These are phyloP conservation scores for Pediacus dermestoides DNA, from an alignment of 2,888 invertebrate species.

Conservation along the genomic window DNA sequence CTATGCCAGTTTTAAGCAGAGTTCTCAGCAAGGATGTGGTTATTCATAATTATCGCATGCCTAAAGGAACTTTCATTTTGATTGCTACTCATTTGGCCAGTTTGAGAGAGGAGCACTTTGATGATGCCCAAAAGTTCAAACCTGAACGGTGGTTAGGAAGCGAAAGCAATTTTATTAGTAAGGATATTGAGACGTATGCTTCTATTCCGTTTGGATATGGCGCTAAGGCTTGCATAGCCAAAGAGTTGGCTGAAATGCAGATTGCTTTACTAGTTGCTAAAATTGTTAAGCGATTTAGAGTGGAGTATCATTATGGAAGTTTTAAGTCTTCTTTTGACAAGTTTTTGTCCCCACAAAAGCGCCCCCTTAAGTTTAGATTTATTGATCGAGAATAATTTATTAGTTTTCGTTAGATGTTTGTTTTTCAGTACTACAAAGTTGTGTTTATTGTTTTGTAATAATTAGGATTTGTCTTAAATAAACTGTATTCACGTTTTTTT, in stretches of 20 bases:
- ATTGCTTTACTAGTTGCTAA: slow-evolving; percentile 57
- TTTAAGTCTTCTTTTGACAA: slow-evolving; percentile 57
- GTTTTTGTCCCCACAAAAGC: slow-evolving; percentile 58
- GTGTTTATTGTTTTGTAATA: too few relatives aligned
- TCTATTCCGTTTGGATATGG: slow-evolving; percentile 65
- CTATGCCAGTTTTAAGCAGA: slow-evolving; percentile 62
- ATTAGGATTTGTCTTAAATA: too few relatives aligned
- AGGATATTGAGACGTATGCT: slow-evolving; percentile 54
- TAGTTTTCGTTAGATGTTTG: slow-evolving; percentile 8
- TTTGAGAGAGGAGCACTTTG: slow-evolving; percentile 61
- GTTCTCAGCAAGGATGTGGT: slow-evolving; percentile 58
- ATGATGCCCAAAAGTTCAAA: slow-evolving; percentile 58
- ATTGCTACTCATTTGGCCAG: slow-evolving; percentile 63
- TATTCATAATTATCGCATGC: slow-evolving; percentile 59
- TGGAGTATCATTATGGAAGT: slow-evolving; percentile 67
- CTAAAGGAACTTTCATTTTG: slow-evolving; percentile 57
- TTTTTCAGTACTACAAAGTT: too few relatives aligned
- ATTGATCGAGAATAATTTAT: slow-evolving; percentile 51
- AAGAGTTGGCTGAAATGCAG: slow-evolving; percentile 60
- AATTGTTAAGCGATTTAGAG: slow-evolving; percentile 58
- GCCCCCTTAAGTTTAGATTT: slow-evolving; percentile 61
- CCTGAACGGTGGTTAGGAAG: slow-evolving; percentile 62
- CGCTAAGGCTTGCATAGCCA: slow-evolving; percentile 60
- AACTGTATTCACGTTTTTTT: too few relatives aligned
- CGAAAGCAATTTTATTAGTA: slow-evolving; percentile 35